phyloP scores from a whole-genome alignment of 2,888 invertebrate genomes.

The Rotaria sp. region DNA sequence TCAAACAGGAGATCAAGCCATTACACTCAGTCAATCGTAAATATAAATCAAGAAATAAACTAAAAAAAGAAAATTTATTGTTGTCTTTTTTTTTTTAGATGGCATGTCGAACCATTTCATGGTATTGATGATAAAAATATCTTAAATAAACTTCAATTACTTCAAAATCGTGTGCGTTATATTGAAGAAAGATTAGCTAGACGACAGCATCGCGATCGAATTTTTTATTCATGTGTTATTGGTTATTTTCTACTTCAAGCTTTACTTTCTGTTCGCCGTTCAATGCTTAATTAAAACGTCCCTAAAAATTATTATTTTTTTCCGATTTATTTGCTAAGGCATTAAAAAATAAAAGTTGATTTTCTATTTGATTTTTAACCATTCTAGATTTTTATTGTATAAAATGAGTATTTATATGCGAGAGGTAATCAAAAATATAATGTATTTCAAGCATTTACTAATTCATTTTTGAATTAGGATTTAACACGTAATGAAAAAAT shows the following conservation, averaged over 20 bases:
- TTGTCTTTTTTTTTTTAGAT: background rate
- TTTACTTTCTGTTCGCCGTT: background rate
- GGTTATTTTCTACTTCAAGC: background rate
- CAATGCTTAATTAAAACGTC: background rate
- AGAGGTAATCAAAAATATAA: background rate
- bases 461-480: background rate
- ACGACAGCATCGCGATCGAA: background rate
- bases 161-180: conserved; percentile 5
- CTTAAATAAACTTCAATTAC: background rate
- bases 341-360: background rate
- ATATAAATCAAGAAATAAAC: background rate
- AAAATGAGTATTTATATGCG: background rate
- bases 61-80: no score
- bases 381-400: background rate
- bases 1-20: background rate
- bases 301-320: background rate
- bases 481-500: conserved; percentile 20
- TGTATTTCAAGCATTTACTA: background rate
- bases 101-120: background rate
- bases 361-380: background rate
- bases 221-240: background rate
- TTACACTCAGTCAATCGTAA: background rate
- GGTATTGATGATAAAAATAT: background rate
- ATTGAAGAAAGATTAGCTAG: background rate
- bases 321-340: background rate